phyloP scores from a whole-genome alignment of 2,113 vertebrate species.

The Ceyx margarethae region DNA sequence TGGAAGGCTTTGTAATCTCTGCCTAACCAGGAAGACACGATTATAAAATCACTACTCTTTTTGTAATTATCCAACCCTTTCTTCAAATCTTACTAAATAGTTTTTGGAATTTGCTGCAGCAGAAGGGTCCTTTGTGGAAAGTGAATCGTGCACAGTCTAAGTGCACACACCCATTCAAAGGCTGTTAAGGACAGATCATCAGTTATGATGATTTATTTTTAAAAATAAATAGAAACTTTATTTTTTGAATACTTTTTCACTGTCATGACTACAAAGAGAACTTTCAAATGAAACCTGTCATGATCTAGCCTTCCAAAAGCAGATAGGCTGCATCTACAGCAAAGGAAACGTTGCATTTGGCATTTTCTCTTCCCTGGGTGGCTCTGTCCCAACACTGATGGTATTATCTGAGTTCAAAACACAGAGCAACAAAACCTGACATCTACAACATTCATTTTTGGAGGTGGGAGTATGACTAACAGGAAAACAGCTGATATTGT shows the following conservation, averaged over 20 bases:
- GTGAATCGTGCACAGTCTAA: background rate
- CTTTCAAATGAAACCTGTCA: background rate
- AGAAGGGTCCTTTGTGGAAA: background rate
- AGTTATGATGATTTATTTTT: background rate
- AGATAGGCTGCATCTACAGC: background rate
- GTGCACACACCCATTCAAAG: background rate
- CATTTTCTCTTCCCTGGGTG: slow-evolving; percentile 22
- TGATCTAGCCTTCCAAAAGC: background rate
- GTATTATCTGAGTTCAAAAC: slow-evolving; percentile 25
- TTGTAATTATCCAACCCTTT: fast-evolving
- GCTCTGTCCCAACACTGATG: background rate
- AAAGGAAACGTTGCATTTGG: background rate
- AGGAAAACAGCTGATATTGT: slow-evolving; percentile 22
- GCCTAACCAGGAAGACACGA: background rate
- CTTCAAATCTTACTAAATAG: background rate
- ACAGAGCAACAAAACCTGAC: background rate
- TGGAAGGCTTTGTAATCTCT: background rate
- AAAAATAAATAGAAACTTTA: background rate
- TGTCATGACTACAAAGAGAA: background rate
- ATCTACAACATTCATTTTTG: background rate
- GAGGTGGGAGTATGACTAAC: slow-evolving; percentile 20
- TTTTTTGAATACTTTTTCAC: background rate
- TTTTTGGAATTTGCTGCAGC: background rate
- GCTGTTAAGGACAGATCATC: background rate
- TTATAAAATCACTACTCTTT: background rate